Evolutionary conservation across 2,888 invertebrate species (phyloP).

Genomic region (Cataglyphis cursor): DNA sequence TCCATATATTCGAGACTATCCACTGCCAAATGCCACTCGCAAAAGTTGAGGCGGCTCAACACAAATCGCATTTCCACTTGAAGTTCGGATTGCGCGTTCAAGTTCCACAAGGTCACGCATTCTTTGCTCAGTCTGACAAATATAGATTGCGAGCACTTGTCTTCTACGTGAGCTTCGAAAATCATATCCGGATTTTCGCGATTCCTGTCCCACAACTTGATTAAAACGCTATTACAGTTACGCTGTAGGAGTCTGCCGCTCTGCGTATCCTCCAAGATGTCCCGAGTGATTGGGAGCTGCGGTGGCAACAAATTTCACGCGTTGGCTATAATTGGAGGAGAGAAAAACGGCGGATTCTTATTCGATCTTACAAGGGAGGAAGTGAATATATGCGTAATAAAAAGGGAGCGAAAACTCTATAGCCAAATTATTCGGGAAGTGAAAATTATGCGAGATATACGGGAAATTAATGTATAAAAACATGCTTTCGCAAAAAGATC

Average conservation of each 20-base stretch:
- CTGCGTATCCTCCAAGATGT: constrained; percentile 93
- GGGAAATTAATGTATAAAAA: background rate
- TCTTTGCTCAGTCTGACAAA: constrained; percentile 91
- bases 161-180: constrained; percentile 93
- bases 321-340: constrained; percentile 22
- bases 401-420: background rate
- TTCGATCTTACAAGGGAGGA: background rate
- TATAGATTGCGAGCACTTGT: constrained; percentile 93
- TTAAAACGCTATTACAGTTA: constrained; percentile 91
- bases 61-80: constrained; percentile 93
- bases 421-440: background rate
- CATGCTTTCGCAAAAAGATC: background rate
- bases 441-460: background rate
- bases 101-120: constrained; percentile 89
- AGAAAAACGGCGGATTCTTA: constrained; percentile 15
- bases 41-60: constrained; percentile 92
- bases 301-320: constrained; percentile 50
- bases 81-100: constrained; percentile 90
- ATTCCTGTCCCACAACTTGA: constrained; percentile 79
- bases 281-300: constrained; percentile 90
- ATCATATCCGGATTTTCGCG: constrained; percentile 16
- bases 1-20: constrained; percentile 92
- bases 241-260: constrained; percentile 93
- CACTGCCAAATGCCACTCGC: constrained; percentile 94
- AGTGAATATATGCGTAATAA: background rate